Base-by-base conservation (phyloP, 2,113 vertebrate genomes). In the Pseudonaja textilis region DNA sequence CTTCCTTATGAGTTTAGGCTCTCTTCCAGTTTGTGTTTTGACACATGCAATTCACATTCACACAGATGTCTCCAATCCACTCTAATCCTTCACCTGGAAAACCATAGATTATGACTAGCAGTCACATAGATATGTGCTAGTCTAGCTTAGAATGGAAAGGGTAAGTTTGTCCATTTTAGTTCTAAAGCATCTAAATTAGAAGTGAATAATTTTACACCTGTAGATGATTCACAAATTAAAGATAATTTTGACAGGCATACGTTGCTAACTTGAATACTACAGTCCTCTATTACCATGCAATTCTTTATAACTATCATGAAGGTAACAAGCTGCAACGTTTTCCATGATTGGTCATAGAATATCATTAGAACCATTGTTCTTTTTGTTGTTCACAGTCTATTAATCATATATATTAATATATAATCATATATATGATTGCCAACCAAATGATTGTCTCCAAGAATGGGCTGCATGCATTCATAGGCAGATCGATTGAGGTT, bases 401-500 rank as follows among this genome's bases (percentile, higher is more conserved):
- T 26, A 69, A 64, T 29, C 26, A 91, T 85, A 94, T 45, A 12
- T 52, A 50, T 50, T 50, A 50, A 50, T 50, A 50, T 50, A 50
- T 50, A 50, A 50, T 50, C 47, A 50, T 50, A 50, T 50, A 50
- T 50, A 50, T 50, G 47, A 50, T 52, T 10, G 56, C 55, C 69
- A 18, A 87, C 69, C 45, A 23, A 26, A 55, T 0, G 57, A 52
- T 89, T 1, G 0, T 23, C 86, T 23, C 59, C 0, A 0, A 12
- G n/a, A 59, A 23, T 87, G 0, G 0, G 39, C 45, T 54, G 20
- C 0, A 89, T 7, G 10, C 5, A 0, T 59, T 26, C 88, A 2
- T 85, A n/a, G 0, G 0, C 93, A 6, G 0, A 9, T 52, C 69
- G 3, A 0, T 18, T 90, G 50, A 22, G 2, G 18, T 74, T 59